Percentiles rank a stretch among this genome's conserved stretches.
phyloP scores from a whole-genome alignment of 1,140 invertebrate species.

The Drosophila sulfurigaster region DNA sequence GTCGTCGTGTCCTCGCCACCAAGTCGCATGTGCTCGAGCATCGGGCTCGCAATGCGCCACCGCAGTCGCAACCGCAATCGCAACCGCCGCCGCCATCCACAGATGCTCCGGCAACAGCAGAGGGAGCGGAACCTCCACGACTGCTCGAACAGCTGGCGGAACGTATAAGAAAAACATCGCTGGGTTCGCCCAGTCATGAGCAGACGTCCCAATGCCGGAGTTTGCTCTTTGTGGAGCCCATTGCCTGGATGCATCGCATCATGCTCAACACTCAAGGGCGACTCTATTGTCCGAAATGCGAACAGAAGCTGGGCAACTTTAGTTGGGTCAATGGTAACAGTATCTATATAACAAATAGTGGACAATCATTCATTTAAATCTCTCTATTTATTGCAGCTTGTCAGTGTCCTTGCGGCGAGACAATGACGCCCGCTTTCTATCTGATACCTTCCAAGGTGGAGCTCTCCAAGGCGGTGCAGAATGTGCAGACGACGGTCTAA shows the following conservation, averaged over 20 bases:
- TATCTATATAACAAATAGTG: no score
- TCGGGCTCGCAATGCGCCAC: slow-evolving; percentile 63
- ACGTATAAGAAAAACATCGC: slow-evolving; percentile 74
- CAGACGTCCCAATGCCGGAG: slow-evolving; percentile 87
- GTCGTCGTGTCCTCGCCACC: slow-evolving; percentile 91
- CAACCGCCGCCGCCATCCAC: neutral
- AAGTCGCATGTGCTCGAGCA: slow-evolving; percentile 92
- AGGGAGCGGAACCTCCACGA: slow-evolving; percentile 24
- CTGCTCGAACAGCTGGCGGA: slow-evolving; percentile 77
- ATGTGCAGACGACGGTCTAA: slow-evolving; percentile 92
- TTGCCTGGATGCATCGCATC: slow-evolving; percentile 92
- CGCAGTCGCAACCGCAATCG: neutral
- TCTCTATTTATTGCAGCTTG: slow-evolving; percentile 86
- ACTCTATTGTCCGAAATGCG: slow-evolving; percentile 93
- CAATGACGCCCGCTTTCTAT: slow-evolving; percentile 94
- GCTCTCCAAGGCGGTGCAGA: slow-evolving; percentile 93
- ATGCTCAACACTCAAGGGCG: slow-evolving; percentile 90
- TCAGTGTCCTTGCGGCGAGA: slow-evolving; percentile 93
- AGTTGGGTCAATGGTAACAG: slow-evolving; percentile 92
- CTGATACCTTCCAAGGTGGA: slow-evolving; percentile 94
- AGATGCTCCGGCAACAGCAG: neutral
- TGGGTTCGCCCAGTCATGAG: slow-evolving; percentile 64
- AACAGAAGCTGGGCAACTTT: slow-evolving; percentile 92
- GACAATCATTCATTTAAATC: no score
- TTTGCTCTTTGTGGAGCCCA: slow-evolving; percentile 92